Conservation (phyloP, 2,888 invertebrate species). For the Nineta flava region DNA sequence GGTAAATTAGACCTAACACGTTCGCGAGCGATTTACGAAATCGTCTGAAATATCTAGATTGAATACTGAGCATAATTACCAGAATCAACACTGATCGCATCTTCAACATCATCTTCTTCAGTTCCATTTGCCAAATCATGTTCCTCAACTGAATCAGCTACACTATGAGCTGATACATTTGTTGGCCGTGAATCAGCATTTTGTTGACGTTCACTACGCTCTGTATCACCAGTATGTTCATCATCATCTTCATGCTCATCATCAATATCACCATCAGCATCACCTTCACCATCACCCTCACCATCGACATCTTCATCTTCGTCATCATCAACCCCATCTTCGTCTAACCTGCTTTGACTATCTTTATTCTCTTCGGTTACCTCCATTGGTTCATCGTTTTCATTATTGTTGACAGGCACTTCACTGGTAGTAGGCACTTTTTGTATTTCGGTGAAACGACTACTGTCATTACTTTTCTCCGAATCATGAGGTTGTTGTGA, state of each 20-base stretch:
- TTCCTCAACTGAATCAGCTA: slow-evolving; percentile 10
- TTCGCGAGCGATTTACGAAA: too few species aligned
- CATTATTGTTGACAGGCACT: slow-evolving; percentile 1
- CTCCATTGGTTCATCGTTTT: slow-evolving; percentile 6
- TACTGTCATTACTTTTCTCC: slow-evolving; percentile 7
- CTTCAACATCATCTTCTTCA: slow-evolving; percentile 9
- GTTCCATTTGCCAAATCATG: slow-evolving; percentile 11
- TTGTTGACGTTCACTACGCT: slow-evolving; percentile 6
- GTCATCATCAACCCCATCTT: slow-evolving; percentile 10
- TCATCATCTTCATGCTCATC: slow-evolving; percentile 14
- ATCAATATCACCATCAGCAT: slow-evolving; percentile 11
- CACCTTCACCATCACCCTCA: slow-evolving; percentile 11
- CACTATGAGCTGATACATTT: neutral
- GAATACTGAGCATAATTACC: too few species aligned
- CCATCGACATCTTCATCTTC: slow-evolving; percentile 7
- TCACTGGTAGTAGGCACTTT: slow-evolving; percentile 8
- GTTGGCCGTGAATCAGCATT: neutral
- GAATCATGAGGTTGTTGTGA: slow-evolving; percentile 7
- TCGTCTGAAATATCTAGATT: too few species aligned
- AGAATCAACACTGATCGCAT: slow-evolving; percentile 8
- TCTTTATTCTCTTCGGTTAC: slow-evolving; percentile 17
- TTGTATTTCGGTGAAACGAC: slow-evolving; percentile 4
- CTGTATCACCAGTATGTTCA: slow-evolving; percentile 9
- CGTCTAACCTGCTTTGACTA: slow-evolving; percentile 11
- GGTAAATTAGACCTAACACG: too few species aligned